Base-by-base conservation (phyloP, 2,888 invertebrate genomes). In the Diloba caeruleocephala region DNA sequence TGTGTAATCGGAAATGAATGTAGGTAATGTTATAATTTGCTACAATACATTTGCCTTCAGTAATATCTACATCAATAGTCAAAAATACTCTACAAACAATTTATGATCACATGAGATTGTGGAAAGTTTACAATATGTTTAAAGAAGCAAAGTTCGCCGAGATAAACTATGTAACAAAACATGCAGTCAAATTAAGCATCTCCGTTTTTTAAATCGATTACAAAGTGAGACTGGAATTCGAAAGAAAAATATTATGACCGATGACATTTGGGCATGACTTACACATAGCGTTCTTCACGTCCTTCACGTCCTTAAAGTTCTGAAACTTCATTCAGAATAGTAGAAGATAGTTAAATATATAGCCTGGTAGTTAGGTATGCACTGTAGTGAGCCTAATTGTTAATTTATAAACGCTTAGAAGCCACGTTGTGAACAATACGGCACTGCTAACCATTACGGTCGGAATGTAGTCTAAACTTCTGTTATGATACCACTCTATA, bases 391-490 rank as follows among this genome's bases (percentile, higher is more conserved):
- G 37, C 59, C 68, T 81, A 80, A 78, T 77, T 79, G 74, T 77
- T 84, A 70, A 81, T 82, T 81, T 78, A 77, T 73, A 78, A 75
- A 77, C 74, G 71, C 71, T 81, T 74, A 74, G 69, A 76, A 78
- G 74, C 76, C 78, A 74, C 76, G 63, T 57, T 68, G 69, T 78
- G 79, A 81, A 82, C 85, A 84, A 84, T 87, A 85, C 74, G 68
- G 70, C 76, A 77, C 78, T 69, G 77, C 78, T 70, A 69, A 75
- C 78, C 78, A 81, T 84, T 84, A 81, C 81, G 72, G 71, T 60
- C 80, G 86, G 89, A 90, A 89, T 90, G 88, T 88, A 87, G 87
- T 83, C 81, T 85, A 84, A 85, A 87, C 87, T 85, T 84, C 82
- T 82, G 79, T 82, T 82, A 74, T 71, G 65, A 59, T 66, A 65